These are phyloP conservation scores for Lasioglossum morio DNA, from an alignment of 2,888 invertebrate species.

Conservation along the genomic window DNA sequence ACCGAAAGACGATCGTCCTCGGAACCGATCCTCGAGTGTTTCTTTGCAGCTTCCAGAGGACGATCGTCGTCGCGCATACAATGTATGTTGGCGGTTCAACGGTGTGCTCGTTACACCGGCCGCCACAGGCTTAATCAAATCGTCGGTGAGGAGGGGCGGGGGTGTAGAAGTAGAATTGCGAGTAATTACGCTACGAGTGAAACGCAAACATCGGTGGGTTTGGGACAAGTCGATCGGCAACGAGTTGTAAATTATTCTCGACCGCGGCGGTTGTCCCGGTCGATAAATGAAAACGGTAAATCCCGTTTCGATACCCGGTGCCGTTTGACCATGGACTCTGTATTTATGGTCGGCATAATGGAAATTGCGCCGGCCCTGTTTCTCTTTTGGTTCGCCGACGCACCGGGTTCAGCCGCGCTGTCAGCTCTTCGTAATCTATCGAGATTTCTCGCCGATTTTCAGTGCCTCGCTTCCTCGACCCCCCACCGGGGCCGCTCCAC, in stretches of 20 bases:
- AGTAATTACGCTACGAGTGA: background rate
- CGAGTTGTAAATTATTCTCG: slow-evolving; percentile 26
- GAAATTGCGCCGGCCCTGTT: slow-evolving; percentile 29
- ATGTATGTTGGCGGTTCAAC: too few species aligned
- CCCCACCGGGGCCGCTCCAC: background rate
- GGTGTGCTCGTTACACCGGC: too few species aligned
- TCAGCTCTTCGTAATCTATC: slow-evolving; percentile 41
- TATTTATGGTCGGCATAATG: slow-evolving; percentile 54
- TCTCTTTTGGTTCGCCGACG: slow-evolving; percentile 9
- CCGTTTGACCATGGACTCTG: slow-evolving; percentile 39
- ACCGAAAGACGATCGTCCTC: too few species aligned
- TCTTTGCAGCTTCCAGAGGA: too few species aligned
- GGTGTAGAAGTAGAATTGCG: background rate
- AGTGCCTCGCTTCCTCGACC: background rate
- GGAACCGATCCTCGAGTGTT: too few species aligned
- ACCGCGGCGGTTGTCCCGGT: background rate
- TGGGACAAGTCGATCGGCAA: background rate
- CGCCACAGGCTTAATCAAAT: too few species aligned
- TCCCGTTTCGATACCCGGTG: slow-evolving; percentile 18
- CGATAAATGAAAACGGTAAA: slow-evolving; percentile 53
- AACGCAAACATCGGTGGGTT: background rate
- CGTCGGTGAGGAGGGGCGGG: background rate
- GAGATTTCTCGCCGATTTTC: slow-evolving; percentile 43
- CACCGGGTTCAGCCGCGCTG: background rate
- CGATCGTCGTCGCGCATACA: too few species aligned